These are phyloP conservation scores for Pelodytes ibericus DNA, from an alignment of 2,797 vertebrate species.

Conservation along the genomic window DNA sequence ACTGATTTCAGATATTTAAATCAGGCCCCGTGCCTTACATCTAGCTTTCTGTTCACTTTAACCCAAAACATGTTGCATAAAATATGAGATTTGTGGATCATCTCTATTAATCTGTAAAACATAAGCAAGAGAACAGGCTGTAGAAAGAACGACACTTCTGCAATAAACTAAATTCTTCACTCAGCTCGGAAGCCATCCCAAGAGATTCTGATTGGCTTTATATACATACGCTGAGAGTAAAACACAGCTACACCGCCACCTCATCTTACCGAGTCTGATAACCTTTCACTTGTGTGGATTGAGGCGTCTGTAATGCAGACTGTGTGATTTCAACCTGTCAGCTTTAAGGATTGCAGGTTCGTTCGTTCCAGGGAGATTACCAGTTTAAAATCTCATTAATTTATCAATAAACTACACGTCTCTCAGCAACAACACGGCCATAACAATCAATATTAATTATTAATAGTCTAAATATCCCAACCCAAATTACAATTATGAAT, in stretches of 20 bases:
- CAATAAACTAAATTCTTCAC: neutral
- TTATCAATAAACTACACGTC: slow-evolving; percentile 41
- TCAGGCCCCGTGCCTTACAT: too few species aligned
- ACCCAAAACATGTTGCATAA: too few species aligned
- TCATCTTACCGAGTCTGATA: neutral
- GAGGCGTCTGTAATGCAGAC: neutral
- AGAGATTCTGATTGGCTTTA: neutral
- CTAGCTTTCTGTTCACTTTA: too few species aligned
- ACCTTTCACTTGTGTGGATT: neutral
- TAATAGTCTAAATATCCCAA: slow-evolving; percentile 30
- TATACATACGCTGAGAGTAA: neutral
- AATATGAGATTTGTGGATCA: too few species aligned
- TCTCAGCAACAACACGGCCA: slow-evolving; percentile 17
- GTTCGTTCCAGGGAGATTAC: neutral
- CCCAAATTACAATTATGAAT: slow-evolving; percentile 40
- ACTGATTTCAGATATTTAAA: too few species aligned
- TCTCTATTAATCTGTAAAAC: too few species aligned
- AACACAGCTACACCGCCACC: too few species aligned
- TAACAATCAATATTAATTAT: slow-evolving; percentile 51
- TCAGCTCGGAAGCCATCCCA: neutral
- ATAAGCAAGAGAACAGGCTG: too few species aligned
- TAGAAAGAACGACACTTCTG: neutral
- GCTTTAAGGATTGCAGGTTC: neutral
- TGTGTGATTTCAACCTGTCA: slow-evolving; percentile 1
- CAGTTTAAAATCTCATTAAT: slow-evolving; percentile 36